Evolutionary conservation across 2,888 invertebrate species (phyloP), one percentile per base, ranked within the genome.

Genomic region (Thecophora atra): DNA sequence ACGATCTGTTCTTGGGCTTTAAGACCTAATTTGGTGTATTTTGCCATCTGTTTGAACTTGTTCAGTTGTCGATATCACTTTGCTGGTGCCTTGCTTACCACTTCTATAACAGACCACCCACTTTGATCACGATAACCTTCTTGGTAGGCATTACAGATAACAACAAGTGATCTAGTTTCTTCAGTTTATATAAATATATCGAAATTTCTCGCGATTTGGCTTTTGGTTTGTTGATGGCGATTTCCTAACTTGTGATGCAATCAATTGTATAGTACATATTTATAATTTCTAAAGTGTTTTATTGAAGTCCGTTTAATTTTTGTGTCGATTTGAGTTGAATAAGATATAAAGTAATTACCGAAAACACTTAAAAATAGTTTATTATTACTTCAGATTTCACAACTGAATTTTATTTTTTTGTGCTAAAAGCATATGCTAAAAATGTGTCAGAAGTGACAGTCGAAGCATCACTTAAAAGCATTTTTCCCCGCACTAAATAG

Each of bases 151-250:
- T 78, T 80, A 79, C 79, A 80, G 81, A 79, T 81, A 81, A 80
- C 82, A 81, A 82, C 81, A 81, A 82, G 78, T 81, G 81, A 79
- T 81, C 80, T 80, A 81, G 79, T 83, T 82, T 79, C 77, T 44
- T 51, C 44, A n/a, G 13, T 15, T 47, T n/a, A 5, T 47, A 11
- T 4, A n/a, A 47, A 47, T 7, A 44, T 13, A 44, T 44, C 13
- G n/a, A n/a, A n/a, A n/a, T n/a, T n/a, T n/a, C n/a, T n/a, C n/a
- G n/a, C n/a, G n/a, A n/a, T n/a, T n/a, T n/a, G n/a, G n/a, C n/a
- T n/a, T n/a, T n/a, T n/a, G n/a, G n/a, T n/a, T n/a, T n/a, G n/a
- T n/a, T n/a, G n/a, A n/a, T n/a, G n/a, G n/a, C n/a, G n/a, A n/a
- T n/a, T n/a, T n/a, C n/a, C n/a, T n/a, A n/a, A n/a, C n/a, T n/a